A percentile compares a stretch with the other conserved stretches of the same genome.
Conservation (phyloP, 2,113 vertebrate species). For the Lampris megalopsis region DNA sequence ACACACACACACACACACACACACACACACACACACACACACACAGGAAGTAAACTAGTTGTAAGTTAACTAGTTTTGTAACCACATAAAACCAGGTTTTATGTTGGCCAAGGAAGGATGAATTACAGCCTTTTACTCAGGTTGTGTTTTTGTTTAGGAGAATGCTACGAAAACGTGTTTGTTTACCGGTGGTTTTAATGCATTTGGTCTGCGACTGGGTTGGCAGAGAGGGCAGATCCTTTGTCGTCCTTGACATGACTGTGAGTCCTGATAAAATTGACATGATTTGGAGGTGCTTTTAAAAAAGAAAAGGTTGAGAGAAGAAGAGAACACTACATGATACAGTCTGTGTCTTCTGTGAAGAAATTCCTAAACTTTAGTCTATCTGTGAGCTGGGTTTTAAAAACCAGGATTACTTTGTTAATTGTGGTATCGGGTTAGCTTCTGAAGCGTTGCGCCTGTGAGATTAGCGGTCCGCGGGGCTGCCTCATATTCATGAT, state of each 20-base stretch:
- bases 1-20: too few species aligned
- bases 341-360: slow-evolving; percentile 45
- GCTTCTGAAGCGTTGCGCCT: too few species aligned
- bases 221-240: too few species aligned
- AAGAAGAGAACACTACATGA: slow-evolving; percentile 34
- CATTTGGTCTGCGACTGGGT: too few species aligned
- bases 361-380: slow-evolving; percentile 32
- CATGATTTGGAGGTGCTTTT: slow-evolving; percentile 4
- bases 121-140: slow-evolving; percentile 18
- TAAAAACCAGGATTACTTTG: too few species aligned
- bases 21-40: too few species aligned
- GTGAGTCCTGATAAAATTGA: neutral
- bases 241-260: too few species aligned
- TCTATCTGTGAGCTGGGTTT: slow-evolving; percentile 21
- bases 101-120: neutral
- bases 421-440: too few species aligned
- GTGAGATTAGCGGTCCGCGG: too few species aligned
- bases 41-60: neutral
- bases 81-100: neutral
- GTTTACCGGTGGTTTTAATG: too few species aligned
- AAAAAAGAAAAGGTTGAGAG: neutral
- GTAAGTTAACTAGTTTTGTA: neutral
- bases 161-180: slow-evolving; percentile 14
- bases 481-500: too few species aligned
- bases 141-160: neutral